Base-by-base conservation (phyloP, 2,113 vertebrate species). In the Phrynosoma platyrhinos region DNA sequence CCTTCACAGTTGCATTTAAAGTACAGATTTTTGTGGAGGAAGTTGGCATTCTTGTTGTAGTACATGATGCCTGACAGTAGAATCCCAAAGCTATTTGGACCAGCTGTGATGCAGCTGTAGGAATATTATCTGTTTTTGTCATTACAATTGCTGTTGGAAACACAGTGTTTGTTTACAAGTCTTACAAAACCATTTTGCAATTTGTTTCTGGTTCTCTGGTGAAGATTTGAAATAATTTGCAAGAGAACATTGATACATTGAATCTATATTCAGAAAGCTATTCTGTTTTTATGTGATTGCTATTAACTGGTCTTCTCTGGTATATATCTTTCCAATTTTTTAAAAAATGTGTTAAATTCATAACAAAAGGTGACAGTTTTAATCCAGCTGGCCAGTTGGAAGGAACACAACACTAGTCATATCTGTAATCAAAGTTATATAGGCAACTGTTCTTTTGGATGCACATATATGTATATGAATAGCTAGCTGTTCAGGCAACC, bases 31-130 rank as follows among this genome's bases (percentile, higher is more conserved):
- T 72, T 42, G 23, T 12, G 75, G 77, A 62, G n/a, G 83, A 87
- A 90, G 14, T 20, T 83, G 27, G 36, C 53, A 14, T 74, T 89
- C 40, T 1, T 79, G 2, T 88, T 93, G 87, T 92, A 89, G 71
- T 87, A 14, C 20, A 90, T 89, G 83, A 89, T 86, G 72, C 76
- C 32, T 83, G 68, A 14, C 42, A 12, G 0, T 58, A 62, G 76
- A 91, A 87, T 92, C 52, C 1, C 12, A 71, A 91, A 90, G 66
- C 74, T 1, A 25, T 87, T 78, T 90, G 86, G 84, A 90, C 87
- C 91, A 94, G 93, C 92, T 95, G 87, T 90, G 89, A 23, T 84
- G 68, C 93, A 94, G 93, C 94, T 95, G 90, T 25, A 40, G 87
- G 66, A 32, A 74, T 89, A 84, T 62, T 18, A 62, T 88, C 74